Base-by-base conservation (phyloP, 1,140 invertebrate species). In the Drusus annulatus region DNA sequence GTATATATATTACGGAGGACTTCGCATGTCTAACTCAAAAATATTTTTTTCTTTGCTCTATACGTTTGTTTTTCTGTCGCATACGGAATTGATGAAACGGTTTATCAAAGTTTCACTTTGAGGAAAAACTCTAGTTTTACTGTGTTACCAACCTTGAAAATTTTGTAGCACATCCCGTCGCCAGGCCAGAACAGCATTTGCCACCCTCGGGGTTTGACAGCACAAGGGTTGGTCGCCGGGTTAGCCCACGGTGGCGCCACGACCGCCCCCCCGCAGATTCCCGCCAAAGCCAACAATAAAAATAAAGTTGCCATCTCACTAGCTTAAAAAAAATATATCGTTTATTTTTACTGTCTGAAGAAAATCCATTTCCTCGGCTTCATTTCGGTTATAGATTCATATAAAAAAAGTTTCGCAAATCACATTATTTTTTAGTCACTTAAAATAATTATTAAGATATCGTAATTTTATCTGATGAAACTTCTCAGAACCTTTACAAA, bases 161-260 rank as follows among this genome's bases (percentile, higher is more conserved):
- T 96, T 86, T 94, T 95, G 86, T 96, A 96, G 86, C 95, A 96
- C 87, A 95, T 93, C 79, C 94, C 94, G 85, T 96, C 93, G 0
- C 91, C 88, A 0, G 95, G 93, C 95, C 95, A 97, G 86, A 93
- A 96, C 21, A 97, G 89, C 81, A 96, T 90, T 84, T 96, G 94
- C 96, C 96, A 96, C 16, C 94, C 95, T 62, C 93, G 90, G 0
- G 95, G 93, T 86, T 94, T 91, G 0, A 91, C 88, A 4, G 95
- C 95, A 81, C 96, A 97, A 0, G 96, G 96, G 87, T 96, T 96
- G 81, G 92, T 91, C 8, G 91, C 89, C 1, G 94, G 93, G 87
- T 96, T 92, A 19, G 95, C 95, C 96, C 96, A 97, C 0, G 94
- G 94, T 3, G 95, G 95, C 23, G 95, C 93, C 80, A 95, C 91